A percentile compares a stretch with the other conserved stretches of the same genome.
phyloP scores from a whole-genome alignment of 2,113 vertebrate species.

The Struthio camelus region DNA sequence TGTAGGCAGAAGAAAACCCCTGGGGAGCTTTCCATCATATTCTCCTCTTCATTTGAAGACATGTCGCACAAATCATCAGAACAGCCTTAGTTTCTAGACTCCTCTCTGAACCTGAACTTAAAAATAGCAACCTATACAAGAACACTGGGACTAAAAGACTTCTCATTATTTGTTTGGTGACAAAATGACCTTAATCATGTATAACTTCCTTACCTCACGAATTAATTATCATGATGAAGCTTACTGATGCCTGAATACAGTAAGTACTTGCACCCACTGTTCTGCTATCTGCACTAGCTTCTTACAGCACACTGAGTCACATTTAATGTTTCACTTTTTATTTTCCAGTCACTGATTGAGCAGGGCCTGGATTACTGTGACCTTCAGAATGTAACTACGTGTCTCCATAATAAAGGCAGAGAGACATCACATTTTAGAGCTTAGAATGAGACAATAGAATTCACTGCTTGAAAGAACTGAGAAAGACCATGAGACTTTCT shows the following conservation, averaged over 20 bases:
- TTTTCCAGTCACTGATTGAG: not conserved
- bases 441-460: not conserved
- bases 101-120: slow-evolving; percentile 29
- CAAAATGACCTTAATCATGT: slow-evolving; percentile 47
- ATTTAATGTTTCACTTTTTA: not conserved
- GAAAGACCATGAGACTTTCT: not conserved
- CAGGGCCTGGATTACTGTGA: not conserved
- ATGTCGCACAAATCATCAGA: slow-evolving; percentile 33
- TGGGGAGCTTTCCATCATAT: slow-evolving; percentile 47
- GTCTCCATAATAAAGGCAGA: not conserved
- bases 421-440: not conserved
- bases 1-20: slow-evolving; percentile 40
- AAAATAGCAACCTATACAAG: not conserved
- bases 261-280: not conserved
- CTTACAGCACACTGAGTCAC: not conserved
- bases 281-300: not conserved
- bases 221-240: slow-evolving; percentile 49
- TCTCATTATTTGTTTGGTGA: slow-evolving; percentile 19
- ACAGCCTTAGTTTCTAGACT: slow-evolving; percentile 30
- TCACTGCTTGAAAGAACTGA: not conserved
- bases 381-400: slow-evolving; percentile 16
- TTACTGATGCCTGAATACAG: slow-evolving; percentile 25
- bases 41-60: slow-evolving; percentile 25
- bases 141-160: not conserved
- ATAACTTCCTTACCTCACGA: slow-evolving; percentile 30